A percentile compares a stretch with the other conserved stretches of the same genome.
phyloP scores from a whole-genome alignment of 2,888 invertebrate genomes.

The Tenthredo scrophulariae region DNA sequence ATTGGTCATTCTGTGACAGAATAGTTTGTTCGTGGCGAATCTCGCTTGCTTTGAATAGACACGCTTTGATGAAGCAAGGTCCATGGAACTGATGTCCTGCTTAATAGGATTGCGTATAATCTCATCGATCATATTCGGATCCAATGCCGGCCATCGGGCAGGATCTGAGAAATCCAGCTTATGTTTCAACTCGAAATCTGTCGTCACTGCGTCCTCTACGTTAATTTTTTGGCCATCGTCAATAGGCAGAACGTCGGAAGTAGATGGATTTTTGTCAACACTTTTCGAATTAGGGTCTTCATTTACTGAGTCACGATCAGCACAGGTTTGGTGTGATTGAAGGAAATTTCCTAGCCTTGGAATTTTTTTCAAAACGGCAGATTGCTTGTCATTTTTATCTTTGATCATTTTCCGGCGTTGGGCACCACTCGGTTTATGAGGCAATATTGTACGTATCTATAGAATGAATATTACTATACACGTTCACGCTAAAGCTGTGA shows the following conservation, averaged over 20 bases:
- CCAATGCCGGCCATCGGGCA: conserved; percentile 45
- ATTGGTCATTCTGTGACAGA: conserved; percentile 58
- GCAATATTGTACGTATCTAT: conserved; percentile 13
- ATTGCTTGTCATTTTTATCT: conserved; percentile 52
- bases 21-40: conserved; percentile 53
- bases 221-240: neutral
- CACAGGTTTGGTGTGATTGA: conserved; percentile 27
- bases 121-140: conserved; percentile 54
- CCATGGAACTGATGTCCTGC: conserved; percentile 43
- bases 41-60: conserved; percentile 44
- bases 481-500: conserved; percentile 3
- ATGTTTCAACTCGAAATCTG: neutral
- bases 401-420: conserved; percentile 50
- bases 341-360: conserved; percentile 51
- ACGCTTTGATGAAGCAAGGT: conserved; percentile 51
- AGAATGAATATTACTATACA: neutral
- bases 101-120: conserved; percentile 53
- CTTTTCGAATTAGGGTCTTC: conserved; percentile 23
- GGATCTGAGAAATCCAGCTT: conserved; percentile 47
- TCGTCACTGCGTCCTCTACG: neutral
- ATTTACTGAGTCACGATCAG: conserved; percentile 29
- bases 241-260: neutral
- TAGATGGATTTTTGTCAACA: neutral
- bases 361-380: conserved; percentile 43
- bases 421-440: conserved; percentile 46